These are phyloP conservation scores for Lacerta agilis DNA, from an alignment of 2,797 vertebrate genomes.

Conservation along the genomic window DNA sequence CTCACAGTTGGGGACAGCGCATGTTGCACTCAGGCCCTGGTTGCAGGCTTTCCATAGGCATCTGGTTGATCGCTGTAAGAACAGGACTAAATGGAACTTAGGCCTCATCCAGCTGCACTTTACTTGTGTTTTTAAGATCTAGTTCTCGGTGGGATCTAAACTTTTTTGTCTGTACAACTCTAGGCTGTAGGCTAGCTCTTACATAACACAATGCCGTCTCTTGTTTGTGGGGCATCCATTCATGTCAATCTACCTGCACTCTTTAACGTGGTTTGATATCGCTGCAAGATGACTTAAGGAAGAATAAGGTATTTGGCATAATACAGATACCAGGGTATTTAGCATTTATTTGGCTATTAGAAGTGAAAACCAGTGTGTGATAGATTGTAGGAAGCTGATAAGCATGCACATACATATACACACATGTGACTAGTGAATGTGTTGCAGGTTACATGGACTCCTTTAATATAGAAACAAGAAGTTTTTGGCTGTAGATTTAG, in stretches of 20 bases:
- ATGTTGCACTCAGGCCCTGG: too few relatives aligned
- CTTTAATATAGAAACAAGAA: background rate
- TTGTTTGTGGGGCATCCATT: background rate
- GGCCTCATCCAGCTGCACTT: background rate
- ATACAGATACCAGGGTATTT: background rate
- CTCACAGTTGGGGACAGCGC: too few relatives aligned
- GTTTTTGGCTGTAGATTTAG: background rate
- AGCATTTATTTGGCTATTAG: background rate
- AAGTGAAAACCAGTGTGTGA: background rate
- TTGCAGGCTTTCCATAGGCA: too few relatives aligned
- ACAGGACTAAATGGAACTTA: background rate
- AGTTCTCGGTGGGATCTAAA: background rate
- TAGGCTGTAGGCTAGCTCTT: background rate
- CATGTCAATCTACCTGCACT: background rate
- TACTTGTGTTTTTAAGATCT: background rate
- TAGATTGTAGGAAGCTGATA: background rate
- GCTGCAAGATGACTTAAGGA: background rate
- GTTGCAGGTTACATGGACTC: background rate
- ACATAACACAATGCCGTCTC: background rate
- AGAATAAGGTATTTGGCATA: background rate
- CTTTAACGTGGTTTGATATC: background rate
- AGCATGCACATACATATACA: background rate
- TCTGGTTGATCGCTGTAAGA: too few relatives aligned
- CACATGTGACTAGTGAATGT: background rate
- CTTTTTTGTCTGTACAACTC: background rate